Percentiles rank a stretch among this genome's conserved stretches.
Evolutionary conservation across 2,113 vertebrate species (phyloP).

Genomic region (Pelecanoides urinatrix): DNA sequence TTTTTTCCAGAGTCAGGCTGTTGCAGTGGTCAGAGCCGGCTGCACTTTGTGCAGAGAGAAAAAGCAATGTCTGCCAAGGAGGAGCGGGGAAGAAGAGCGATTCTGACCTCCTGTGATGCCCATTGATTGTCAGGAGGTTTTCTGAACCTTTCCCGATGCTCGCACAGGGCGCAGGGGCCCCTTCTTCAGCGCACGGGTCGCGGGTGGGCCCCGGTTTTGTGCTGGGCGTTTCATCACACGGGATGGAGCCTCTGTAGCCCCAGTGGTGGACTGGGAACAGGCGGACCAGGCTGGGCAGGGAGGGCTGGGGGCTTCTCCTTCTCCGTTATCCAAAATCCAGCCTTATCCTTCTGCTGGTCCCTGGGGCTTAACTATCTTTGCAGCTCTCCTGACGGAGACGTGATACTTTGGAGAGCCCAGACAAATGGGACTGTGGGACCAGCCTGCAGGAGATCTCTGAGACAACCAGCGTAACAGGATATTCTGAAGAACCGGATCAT

Average conservation of each 20-base stretch:
- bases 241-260: not conserved
- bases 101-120: not conserved
- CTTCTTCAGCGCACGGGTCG: fast-evolving
- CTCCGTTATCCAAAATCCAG: not conserved
- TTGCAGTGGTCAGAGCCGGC: not conserved
- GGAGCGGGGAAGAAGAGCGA: not conserved
- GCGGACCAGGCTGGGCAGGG: not conserved
- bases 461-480: not conserved
- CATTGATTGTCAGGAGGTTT: not conserved
- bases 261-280: not conserved
- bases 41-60: not conserved
- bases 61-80: not conserved
- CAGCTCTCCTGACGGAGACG: not conserved
- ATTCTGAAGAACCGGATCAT: not conserved
- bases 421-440: not conserved
- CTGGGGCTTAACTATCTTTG: not conserved
- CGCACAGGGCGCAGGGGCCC: fast-evolving
- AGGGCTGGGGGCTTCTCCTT: not conserved
- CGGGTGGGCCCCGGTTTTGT: fast-evolving
- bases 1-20: not conserved
- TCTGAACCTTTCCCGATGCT: not conserved
- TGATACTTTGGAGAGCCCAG: not conserved
- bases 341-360: not conserved
- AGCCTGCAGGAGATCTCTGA: not conserved
- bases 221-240: fast-evolving